Percentiles rank a stretch among this genome's conserved stretches.
Evolutionary conservation across 2,113 vertebrate species (phyloP).

Genomic region (Euleptes europaea): DNA sequence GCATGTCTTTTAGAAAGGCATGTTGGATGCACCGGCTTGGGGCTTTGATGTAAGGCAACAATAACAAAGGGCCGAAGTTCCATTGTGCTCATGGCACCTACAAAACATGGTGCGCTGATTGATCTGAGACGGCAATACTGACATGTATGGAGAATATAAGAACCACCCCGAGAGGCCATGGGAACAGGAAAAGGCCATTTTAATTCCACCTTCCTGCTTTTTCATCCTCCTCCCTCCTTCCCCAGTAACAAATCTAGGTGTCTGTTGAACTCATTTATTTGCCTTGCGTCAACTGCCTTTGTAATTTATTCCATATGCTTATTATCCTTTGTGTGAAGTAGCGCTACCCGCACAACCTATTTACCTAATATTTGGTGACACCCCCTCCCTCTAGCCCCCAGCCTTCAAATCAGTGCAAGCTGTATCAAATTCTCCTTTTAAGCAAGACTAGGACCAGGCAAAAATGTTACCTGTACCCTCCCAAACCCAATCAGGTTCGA

Average conservation of each 20-base stretch:
- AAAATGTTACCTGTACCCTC: background rate
- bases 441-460: constrained; percentile 26
- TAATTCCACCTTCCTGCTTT: constrained; percentile 42
- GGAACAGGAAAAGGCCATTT: constrained; percentile 41
- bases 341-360: constrained; percentile 32
- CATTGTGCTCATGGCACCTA: background rate
- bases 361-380: constrained; percentile 56
- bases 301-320: constrained; percentile 72
- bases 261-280: constrained; percentile 68
- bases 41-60: background rate
- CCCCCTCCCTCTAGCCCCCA: constrained; percentile 42
- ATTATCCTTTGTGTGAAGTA: constrained; percentile 57
- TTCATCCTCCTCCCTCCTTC: constrained; percentile 29
- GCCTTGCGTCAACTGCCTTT: constrained; percentile 50
- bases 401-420: background rate
- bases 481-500: background rate
- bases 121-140: background rate
- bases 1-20: background rate
- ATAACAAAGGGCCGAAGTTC: background rate
- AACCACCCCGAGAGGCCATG: constrained; percentile 6
- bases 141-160: background rate
- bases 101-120: background rate
- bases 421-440: constrained; percentile 31
- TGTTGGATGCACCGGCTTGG: background rate
- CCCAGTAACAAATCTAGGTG: constrained; percentile 44